Conservation (phyloP, 2,113 vertebrate genomes). For the Syngnathus floridae region DNA sequence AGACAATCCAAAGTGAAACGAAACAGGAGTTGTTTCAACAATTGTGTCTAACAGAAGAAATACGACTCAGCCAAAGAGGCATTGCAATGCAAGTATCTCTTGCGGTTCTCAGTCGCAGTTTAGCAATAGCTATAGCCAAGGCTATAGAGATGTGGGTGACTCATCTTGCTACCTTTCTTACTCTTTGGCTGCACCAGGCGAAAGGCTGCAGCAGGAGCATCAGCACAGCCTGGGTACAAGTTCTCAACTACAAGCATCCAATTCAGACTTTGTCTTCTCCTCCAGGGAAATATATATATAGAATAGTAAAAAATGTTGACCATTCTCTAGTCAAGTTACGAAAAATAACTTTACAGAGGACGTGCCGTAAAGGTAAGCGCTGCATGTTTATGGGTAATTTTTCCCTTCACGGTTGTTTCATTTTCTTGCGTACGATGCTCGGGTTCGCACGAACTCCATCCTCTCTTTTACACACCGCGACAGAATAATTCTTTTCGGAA, state of each 20-base stretch:
- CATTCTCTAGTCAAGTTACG: neutral
- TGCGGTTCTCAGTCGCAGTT: neutral
- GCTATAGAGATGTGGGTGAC: neutral
- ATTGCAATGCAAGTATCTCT: neutral
- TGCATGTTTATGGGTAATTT: neutral
- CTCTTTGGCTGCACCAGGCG: conserved; percentile 36
- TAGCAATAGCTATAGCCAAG: neutral
- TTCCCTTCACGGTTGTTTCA: no score
- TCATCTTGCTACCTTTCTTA: conserved; percentile 18
- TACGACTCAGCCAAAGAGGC: no score
- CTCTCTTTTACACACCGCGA: neutral
- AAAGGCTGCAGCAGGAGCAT: conserved; percentile 29
- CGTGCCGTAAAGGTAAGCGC: conserved; percentile 39
- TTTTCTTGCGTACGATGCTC: neutral
- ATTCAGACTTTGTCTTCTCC: conserved; percentile 26
- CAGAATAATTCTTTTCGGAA: neutral
- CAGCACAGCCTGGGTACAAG: conserved; percentile 22
- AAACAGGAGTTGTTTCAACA: no score
- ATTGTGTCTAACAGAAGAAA: neutral
- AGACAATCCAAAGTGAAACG: no score
- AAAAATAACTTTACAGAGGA: conserved; percentile 37
- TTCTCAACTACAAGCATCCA: conserved; percentile 13
- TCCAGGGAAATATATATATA: neutral
- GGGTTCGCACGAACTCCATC: neutral
- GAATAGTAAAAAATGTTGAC: neutral